Base-by-base conservation (phyloP, 2,888 invertebrate species). In the Margaritifera margaritifera region DNA sequence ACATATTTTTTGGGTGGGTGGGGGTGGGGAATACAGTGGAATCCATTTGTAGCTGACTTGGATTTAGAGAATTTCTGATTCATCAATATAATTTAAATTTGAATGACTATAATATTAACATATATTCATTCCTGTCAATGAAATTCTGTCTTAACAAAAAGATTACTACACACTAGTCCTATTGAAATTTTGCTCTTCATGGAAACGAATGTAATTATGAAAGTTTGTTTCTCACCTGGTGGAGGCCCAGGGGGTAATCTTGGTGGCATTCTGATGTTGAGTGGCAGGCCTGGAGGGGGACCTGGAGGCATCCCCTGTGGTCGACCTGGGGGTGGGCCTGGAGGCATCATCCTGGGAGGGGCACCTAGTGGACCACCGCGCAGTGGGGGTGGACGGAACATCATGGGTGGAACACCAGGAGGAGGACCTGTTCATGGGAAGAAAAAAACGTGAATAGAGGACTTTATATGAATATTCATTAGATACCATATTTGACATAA, bases 171-270 rank as follows among this genome's bases (percentile, higher is more conserved):
- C 11, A 42, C 42, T 42, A 42, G 15, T 42, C 31, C 31, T 31
- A 31, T 31, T 42, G 15, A 42, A 42, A 11, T 15, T 11, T 42
- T 42, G 31, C 42, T 42, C 42, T 15, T 42, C 42, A 42, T 42
- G 42, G 11, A 3, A 8, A 11, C 42, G 2, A 42, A 42, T 15
- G 42, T 11, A 42, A 42, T 42, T 2, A 15, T 42, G 15, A 42
- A 42, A 42, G 42, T 42, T 42, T 42, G 42, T 42, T 42, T 42
- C 42, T 42, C 42, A 88, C 90, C 94, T 80, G 92, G 94, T 27
- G 93, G 93, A 31, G 93, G 92, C 69, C 91, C 91, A 22, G 92
- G 92, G 42, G 92, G 83, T 58, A 89, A 92, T 53, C 80, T 91
- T 82, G 79, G 91, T 89, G 83, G 82, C 8, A 82, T 75, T 24